Base-by-base conservation (phyloP, 2,888 invertebrate species). In the Coleophora deauratella region DNA sequence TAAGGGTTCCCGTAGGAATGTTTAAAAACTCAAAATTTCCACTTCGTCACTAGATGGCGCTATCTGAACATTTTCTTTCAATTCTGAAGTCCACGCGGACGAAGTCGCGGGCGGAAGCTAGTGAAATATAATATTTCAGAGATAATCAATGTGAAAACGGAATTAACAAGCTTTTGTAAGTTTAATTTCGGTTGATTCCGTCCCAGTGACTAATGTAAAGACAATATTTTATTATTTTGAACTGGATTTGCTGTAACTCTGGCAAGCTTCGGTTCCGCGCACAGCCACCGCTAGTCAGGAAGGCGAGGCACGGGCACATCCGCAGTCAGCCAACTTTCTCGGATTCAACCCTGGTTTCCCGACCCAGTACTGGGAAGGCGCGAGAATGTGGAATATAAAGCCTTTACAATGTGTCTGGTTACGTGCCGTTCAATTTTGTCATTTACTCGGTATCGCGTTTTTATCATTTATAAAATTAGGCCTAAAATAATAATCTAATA, bases 391-490 rank as follows among this genome's bases (percentile, higher is more conserved):
- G 44, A 41, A 46, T 44, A 46, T 31, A 31, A 37, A 47, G 49
- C 44, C 45, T 38, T 48, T 44, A 33, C 43, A 46, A 45, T 33
- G 45, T 34, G 39, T 40, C 37, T 35, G 40, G 48, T 42, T 43
- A 42, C 47, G 47, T 47, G 43, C 33, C n/a, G 28, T 44, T 45
- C 46, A 42, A 44, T 44, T 48, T 48, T 35, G 42, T n/a, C n/a
- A 46, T 37, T 21, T 21, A 21, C 21, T 21, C 3, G 21, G 3
- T 21, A 4, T 21, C 6, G 6, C 21, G 21, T 21, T 21, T 21
- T 21, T 21, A 21, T 21, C 21, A 21, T 21, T 21, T 21, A 21
- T 21, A 6, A 21, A 4, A 6, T 21, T 6, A 21, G 21, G 6
- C 6, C 21, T 3, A 21, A 21, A 21, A 21, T 3, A 21, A 21